Percentiles rank a stretch among this genome's conserved stretches.
Evolutionary conservation across 2,797 vertebrate species (phyloP).

Genomic region (Somateria mollissima): DNA sequence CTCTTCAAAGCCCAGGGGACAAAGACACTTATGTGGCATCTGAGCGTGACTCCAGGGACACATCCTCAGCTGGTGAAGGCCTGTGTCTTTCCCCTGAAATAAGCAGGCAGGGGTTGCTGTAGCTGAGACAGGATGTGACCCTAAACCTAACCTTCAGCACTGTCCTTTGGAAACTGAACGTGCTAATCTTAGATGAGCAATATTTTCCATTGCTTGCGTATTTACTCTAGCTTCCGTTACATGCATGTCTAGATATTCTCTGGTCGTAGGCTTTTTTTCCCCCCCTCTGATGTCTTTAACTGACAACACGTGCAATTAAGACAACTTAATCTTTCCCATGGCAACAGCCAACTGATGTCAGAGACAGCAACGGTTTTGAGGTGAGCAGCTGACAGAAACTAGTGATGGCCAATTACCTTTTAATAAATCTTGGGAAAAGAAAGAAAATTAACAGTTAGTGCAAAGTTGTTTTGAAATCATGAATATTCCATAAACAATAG

Average conservation of each 20-base stretch:
- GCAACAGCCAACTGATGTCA: slow-evolving; percentile 22
- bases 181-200: not conserved
- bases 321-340: slow-evolving; percentile 28
- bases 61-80: not conserved
- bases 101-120: not conserved
- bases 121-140: not conserved
- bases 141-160: not conserved
- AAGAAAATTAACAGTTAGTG: not conserved
- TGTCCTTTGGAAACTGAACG: not conserved
- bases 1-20: slow-evolving; percentile 31
- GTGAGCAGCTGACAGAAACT: not conserved
- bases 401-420: not conserved
- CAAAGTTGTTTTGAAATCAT: not conserved
- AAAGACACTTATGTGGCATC: not conserved
- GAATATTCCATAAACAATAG: not conserved
- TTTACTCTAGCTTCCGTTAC: not conserved
- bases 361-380: not conserved
- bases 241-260: not conserved
- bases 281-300: not conserved
- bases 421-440: not conserved
- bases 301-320: not conserved
- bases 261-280: not conserved
- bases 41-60: not conserved
- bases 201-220: not conserved
- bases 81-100: not conserved